Evolutionary conservation across 2,888 invertebrate genomes (phyloP), one percentile per base, ranked within the genome.

Genomic region (Choreutis nemorana): DNA sequence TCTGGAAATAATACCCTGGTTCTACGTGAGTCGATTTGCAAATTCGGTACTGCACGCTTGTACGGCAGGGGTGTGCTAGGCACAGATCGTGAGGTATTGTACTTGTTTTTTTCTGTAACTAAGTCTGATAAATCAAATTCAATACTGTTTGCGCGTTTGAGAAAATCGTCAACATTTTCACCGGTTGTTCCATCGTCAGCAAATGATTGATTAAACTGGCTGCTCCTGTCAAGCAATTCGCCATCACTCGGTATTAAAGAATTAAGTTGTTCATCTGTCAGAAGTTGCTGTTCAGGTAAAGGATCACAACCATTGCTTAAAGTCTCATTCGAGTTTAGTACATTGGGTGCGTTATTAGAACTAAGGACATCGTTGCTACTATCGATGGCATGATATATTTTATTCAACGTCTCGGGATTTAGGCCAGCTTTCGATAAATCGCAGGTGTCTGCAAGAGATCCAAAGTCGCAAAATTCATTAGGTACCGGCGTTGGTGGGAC

Each of bases 391-490:
- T 85, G 83, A 32, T 87, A 81, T 38, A 87, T 85, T 53, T 84
- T 85, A 37, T 83, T 84, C 14, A 87, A 72, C 20, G 85, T 86
- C 45, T 86, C 85, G 3, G 83, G 72, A 35, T 82, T 75, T 10
- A 82, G 62, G 2, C 80, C 72, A 9, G 75, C 78, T 41, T 58
- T 73, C 2, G 78, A 72, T 39, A 80, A 71, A 35, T 78, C 79
- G 36, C 85, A 84, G 1, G 82, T 63, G 24, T 83, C 82, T 3
- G 81, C 79, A 25, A 86, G 80, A 1, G 84, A 77, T 21, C 83
- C 85, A 39, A 89, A 87, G 48, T 89, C 89, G 34, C 85, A 84
- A 50, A 87, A 89, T 48, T 89, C 89, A 34, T 85, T 82, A 6
- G 87, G 86, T 13, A 87, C 85, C 0, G 87, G 86, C 1, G 87